Evolutionary conservation across 2,113 vertebrate genomes (phyloP).

Genomic region (Thunnus maccoyii): DNA sequence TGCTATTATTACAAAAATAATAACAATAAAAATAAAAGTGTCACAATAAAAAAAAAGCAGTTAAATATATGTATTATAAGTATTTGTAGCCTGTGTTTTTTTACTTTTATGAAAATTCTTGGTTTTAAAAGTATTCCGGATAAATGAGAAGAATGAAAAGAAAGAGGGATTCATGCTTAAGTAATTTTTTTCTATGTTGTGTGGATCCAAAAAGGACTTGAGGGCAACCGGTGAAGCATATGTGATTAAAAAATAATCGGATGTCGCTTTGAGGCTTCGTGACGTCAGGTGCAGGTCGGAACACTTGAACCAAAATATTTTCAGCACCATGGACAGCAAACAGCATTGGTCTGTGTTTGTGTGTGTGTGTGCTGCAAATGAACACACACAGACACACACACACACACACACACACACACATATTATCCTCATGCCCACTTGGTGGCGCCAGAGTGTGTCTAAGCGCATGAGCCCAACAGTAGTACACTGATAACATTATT

Average conservation of each 20-base stretch:
- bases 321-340: conserved; percentile 57
- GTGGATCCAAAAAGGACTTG: background rate
- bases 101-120: background rate
- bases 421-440: conserved; percentile 46
- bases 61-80: background rate
- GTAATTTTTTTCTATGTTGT: background rate
- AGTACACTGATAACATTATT: background rate
- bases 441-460: conserved; percentile 69
- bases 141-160: background rate
- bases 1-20: no score
- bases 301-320: conserved; percentile 11
- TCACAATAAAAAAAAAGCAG: background rate
- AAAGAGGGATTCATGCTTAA: background rate
- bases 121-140: background rate
- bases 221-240: conserved; percentile 4
- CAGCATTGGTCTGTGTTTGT: background rate
- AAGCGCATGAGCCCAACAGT: background rate
- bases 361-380: conserved; percentile 3
- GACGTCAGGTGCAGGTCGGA: conserved; percentile 7
- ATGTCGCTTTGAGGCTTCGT: conserved; percentile 13
- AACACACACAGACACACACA: background rate
- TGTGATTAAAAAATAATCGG: conserved; percentile 47
- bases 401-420: background rate
- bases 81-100: background rate
- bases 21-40: background rate